Base-by-base conservation (phyloP, 2,888 invertebrate genomes). In the Tetheella fluctuosa region DNA sequence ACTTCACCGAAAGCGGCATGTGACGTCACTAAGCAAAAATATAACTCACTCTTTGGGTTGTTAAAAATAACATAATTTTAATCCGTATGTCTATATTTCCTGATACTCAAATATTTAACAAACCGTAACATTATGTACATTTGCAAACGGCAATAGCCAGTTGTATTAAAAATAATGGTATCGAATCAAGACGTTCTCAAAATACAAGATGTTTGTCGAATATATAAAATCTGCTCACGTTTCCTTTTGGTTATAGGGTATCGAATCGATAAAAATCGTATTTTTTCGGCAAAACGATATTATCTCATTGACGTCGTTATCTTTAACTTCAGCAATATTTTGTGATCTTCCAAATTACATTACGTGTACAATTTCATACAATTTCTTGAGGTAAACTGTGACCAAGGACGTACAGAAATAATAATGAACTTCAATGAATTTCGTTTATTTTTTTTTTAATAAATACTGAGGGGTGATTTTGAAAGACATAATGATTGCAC, bases 221-320 rank as follows among this genome's bases (percentile, higher is more conserved):
- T 48, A 48, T 20, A 48, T 48, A 20, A 17, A 48, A 20, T 48
- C 48, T 7, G 10, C 20, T 48, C 48, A 48, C 48, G 48, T 48
- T 48, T 48, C 48, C 17, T 48, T 20, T 20, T 48, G 20, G 17
- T 48, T 48, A 48, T 10, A 20, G 20, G 48, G 2, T 48, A 48
- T 48, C 48, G 48, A 48, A 48, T 48, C 48, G 48, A 48, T 48
- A 17, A 48, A 42, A 48, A 17, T 48, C 48, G 17, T 48, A 48
- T 20, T 48, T 20, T 39, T 48, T 48, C 48, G 48, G 8, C 48
- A 48, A 48, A 20, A 20, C 48, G 17, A 20, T 48, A 20, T 48
- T 48, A 48, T 20, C 7, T 48, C 10, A 20, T 20, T 48, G 48
- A 48, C n/a, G 17, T 20, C 48, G 48, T 48, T 48, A 48, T n/a